These are phyloP conservation scores for Azemiops feae DNA, from an alignment of 2,113 vertebrate genomes.

Conservation along the genomic window DNA sequence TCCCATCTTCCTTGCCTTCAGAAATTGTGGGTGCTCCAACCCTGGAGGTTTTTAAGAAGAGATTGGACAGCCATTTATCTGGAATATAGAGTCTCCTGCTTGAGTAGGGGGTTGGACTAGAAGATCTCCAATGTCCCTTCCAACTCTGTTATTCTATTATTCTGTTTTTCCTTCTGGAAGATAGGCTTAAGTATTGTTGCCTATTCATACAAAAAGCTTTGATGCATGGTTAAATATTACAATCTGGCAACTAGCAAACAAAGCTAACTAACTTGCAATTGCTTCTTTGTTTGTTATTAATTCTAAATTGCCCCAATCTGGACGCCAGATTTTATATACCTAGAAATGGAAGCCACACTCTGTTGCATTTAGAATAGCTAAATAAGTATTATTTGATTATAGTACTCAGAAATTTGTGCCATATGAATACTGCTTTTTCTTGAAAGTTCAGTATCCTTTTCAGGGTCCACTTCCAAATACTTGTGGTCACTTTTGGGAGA, in stretches of 20 bases:
- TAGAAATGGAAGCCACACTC: conserved; percentile 37
- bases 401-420: conserved; percentile 33
- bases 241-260: background rate
- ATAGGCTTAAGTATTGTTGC: conserved; percentile 27
- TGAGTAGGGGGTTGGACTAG: background rate
- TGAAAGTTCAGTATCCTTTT: conserved; percentile 57
- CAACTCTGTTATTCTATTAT: background rate
- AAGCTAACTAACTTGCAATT: background rate
- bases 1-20: conserved; percentile 39
- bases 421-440: conserved; percentile 47
- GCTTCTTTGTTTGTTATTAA: background rate
- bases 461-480: conserved; percentile 96
- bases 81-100: background rate
- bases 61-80: background rate
- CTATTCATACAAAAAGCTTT: background rate
- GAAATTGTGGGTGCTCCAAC: background rate
- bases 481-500: conserved; percentile 98
- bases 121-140: background rate
- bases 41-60: background rate
- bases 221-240: background rate
- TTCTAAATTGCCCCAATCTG: background rate
- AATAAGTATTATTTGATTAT: conserved; percentile 29
- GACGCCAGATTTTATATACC: background rate
- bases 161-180: conserved; percentile 21
- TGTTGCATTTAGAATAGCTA: conserved; percentile 5